Percentiles rank a stretch among this genome's conserved stretches.
Evolutionary conservation across 2,888 invertebrate species (phyloP).

Genomic region (Pelosia muscerda): DNA sequence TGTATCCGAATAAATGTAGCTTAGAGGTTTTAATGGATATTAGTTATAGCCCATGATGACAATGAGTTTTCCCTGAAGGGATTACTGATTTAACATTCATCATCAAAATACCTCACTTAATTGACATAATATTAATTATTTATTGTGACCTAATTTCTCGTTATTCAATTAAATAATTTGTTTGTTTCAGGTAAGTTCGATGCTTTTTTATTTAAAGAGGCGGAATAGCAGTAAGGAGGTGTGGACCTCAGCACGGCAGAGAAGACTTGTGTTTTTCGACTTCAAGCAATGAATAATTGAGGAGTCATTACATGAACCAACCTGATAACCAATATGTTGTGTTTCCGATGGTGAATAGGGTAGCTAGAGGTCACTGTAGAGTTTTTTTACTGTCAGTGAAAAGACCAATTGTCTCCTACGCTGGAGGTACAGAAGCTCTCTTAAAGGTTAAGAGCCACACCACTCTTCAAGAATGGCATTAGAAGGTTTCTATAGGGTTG

Average conservation of each 20-base stretch:
- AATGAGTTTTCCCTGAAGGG: constrained; percentile 29
- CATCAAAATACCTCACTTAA: constrained; percentile 21
- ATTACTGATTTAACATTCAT: constrained; percentile 32
- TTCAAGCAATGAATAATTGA: not conserved
- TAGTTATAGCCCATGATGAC: constrained; percentile 36
- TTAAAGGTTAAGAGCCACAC: too few relatives aligned
- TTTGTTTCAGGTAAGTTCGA: constrained; percentile 58
- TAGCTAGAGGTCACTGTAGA: too few relatives aligned
- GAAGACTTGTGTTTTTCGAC: not conserved
- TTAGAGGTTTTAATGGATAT: not conserved
- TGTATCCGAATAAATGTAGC: too few relatives aligned
- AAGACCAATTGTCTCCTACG: too few relatives aligned
- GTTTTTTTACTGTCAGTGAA: too few relatives aligned
- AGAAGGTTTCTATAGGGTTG: too few relatives aligned
- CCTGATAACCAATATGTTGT: too few relatives aligned
- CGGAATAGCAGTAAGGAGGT: constrained; percentile 27
- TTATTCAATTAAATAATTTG: constrained; percentile 35
- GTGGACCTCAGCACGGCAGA: not conserved
- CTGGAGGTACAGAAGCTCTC: too few relatives aligned
- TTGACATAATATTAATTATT: constrained; percentile 8
- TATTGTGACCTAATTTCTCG: not conserved
- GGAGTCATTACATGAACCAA: too few relatives aligned
- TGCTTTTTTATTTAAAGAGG: constrained; percentile 17
- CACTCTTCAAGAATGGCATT: too few relatives aligned
- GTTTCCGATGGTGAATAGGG: too few relatives aligned